Base-by-base conservation (phyloP, 2,113 vertebrate genomes). In the Mystacornis crossleyi region DNA sequence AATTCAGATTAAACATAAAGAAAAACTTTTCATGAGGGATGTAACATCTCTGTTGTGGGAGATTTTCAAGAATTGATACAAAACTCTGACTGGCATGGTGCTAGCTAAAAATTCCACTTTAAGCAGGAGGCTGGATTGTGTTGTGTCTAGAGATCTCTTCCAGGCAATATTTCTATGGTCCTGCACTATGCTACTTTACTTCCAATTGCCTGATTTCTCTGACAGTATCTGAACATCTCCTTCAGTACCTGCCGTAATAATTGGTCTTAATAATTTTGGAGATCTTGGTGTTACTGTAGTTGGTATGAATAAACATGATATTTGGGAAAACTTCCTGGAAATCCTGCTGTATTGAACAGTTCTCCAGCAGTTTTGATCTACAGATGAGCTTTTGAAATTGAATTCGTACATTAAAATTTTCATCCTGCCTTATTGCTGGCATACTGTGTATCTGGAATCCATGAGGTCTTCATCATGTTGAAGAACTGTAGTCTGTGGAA, bases 51-150 rank as follows among this genome's bases (percentile, higher is more conserved):
- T 78, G 0, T 16, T 53, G 11, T 36, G 29, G 21, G 17, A 62
- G 20, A 50, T 50, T 75, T 92, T 67, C 4, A 75, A 70, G 8
- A 81, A 53, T 72, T 80, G 67, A 8, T 25, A 10, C 12, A 74
- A 48, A 66, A 23, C 4, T 1, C 14, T 50, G 26, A 42, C 15
- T 62, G 25, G 2, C 7, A 6, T 45, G 1, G 1, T 45, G 2
- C 50, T 65, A 25, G 4, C 42, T 86, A 15, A 54, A 82, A 54
- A 82, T 16, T 9, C 17, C 11, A 18, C 8, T 31, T 31, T 66
- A 25, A 74, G 21, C 10, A 55, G 33, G 17, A 74, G 19, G 1
- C 10, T 36, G 14, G 2, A 47, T 54, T 62, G 5, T 75, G 12
- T 55, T 25, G 13, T 62, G 8, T 14, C 33, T 71, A 48, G 24